Conservation (phyloP, 2,888 invertebrate genomes). For the Caradrina clavipalpis region DNA sequence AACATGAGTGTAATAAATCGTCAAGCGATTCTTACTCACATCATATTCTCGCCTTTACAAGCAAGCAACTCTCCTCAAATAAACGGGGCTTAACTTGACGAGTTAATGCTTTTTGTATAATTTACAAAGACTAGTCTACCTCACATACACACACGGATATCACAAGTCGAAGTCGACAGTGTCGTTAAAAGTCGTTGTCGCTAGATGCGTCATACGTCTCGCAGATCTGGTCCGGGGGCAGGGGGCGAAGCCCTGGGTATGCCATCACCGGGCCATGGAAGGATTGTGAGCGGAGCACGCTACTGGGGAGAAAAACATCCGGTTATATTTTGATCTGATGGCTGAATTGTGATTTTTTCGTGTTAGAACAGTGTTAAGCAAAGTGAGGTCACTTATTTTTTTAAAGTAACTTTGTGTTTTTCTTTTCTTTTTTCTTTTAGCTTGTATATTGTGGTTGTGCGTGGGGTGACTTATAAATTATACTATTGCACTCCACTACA, state of each 20-base stretch:
- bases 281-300: constrained; percentile 92
- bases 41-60: neutral
- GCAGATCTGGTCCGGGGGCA: constrained; percentile 78
- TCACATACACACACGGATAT: constrained; percentile 56
- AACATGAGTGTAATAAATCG: neutral
- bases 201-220: constrained; percentile 88
- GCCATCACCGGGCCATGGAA: constrained; percentile 91
- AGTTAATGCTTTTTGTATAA: constrained; percentile 33
- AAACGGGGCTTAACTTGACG: constrained; percentile 14
- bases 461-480: constrained; percentile 25
- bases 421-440: neutral
- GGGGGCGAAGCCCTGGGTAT: constrained; percentile 78
- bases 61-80: neutral
- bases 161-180: constrained; percentile 60
- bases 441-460: constrained; percentile 1
- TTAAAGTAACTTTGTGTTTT: neutral
- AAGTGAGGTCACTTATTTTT: constrained; percentile 17
- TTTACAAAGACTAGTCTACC: constrained; percentile 48
- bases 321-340: constrained; percentile 5
- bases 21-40: neutral
- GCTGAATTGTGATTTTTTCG: neutral
- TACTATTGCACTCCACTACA: constrained; percentile 27
- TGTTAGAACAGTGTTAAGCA: constrained; percentile 34
- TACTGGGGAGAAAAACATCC: constrained; percentile 74
- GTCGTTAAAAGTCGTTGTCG: constrained; percentile 89